phyloP scores from a whole-genome alignment of 1,140 invertebrate species.

The Cherax destructor region DNA sequence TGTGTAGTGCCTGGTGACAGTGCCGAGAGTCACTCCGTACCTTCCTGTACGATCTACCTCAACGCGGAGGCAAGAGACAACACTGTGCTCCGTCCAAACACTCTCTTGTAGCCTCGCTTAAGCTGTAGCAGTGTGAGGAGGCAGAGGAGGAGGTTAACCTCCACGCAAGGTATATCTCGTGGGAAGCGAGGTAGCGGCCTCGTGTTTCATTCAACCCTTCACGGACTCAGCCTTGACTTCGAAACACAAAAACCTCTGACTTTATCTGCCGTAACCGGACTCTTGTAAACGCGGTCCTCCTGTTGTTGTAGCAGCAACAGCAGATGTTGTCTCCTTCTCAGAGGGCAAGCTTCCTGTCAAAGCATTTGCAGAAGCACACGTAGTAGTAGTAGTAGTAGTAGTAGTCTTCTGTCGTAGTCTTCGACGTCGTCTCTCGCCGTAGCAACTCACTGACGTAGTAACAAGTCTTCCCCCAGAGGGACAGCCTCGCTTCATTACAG shows the following conservation, averaged over 20 bases:
- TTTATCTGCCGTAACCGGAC: not conserved
- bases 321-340: too few relatives aligned
- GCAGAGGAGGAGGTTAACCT: not conserved
- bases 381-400: too few relatives aligned
- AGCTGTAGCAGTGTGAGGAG: constrained; percentile 3
- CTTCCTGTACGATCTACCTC: not conserved
- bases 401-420: too few relatives aligned
- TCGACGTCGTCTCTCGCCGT: too few relatives aligned
- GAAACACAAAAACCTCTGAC: not conserved
- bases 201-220: not conserved
- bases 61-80: not conserved
- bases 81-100: not conserved
- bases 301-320: too few relatives aligned
- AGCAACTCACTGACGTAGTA: too few relatives aligned
- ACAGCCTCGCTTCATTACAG: too few relatives aligned
- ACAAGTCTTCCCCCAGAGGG: too few relatives aligned
- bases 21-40: not conserved
- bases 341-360: too few relatives aligned
- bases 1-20: constrained; percentile 24
- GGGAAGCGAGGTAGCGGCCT: not conserved
- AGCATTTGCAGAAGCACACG: too few relatives aligned
- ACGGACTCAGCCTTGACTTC: too few relatives aligned
- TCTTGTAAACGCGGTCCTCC: not conserved
- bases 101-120: constrained; percentile 23
- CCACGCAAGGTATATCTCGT: constrained; percentile 3